phyloP scores from a whole-genome alignment of 2,888 invertebrate genomes.

The Sarcophaga carnaria region DNA sequence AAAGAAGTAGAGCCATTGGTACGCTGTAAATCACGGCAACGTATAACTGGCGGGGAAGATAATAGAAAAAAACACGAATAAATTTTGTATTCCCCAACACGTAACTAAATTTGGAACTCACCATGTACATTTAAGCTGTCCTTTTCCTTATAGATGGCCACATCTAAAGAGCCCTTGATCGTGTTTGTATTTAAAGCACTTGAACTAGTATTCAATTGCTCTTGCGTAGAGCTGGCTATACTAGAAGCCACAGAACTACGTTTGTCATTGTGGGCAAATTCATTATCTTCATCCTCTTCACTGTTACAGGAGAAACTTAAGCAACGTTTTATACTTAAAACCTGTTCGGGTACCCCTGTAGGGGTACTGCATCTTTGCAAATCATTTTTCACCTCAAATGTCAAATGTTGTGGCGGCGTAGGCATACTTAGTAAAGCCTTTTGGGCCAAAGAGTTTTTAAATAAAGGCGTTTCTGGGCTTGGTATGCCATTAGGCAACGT shows the following conservation, averaged over 20 bases:
- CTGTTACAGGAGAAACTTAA: constrained; percentile 85
- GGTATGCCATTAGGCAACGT: constrained; percentile 80
- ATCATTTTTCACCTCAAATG: constrained; percentile 77
- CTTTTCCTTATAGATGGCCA: constrained; percentile 84
- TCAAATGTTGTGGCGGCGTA: constrained; percentile 71
- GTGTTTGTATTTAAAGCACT: constrained; percentile 74
- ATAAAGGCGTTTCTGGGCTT: constrained; percentile 77
- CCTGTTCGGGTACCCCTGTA: constrained; percentile 74
- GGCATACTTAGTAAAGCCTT: constrained; percentile 62
- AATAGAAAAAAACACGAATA: neutral
- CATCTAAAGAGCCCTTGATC: constrained; percentile 85
- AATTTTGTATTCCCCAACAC: neutral
- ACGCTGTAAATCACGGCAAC: constrained; percentile 88
- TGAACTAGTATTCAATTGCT: constrained; percentile 65
- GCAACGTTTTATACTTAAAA: constrained; percentile 84
- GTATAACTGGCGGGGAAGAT: constrained; percentile 85
- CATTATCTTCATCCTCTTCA: constrained; percentile 80
- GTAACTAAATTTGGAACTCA: constrained; percentile 82
- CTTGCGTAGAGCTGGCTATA: constrained; percentile 71
- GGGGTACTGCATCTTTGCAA: constrained; percentile 83
- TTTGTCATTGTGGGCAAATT: constrained; percentile 80
- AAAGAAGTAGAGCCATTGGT: constrained; percentile 85
- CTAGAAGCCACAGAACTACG: constrained; percentile 83
- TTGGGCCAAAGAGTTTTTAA: constrained; percentile 49
- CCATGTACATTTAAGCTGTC: constrained; percentile 87